Base-by-base conservation (phyloP, 2,797 vertebrate species). In the Acrocephalus scirpaceus region DNA sequence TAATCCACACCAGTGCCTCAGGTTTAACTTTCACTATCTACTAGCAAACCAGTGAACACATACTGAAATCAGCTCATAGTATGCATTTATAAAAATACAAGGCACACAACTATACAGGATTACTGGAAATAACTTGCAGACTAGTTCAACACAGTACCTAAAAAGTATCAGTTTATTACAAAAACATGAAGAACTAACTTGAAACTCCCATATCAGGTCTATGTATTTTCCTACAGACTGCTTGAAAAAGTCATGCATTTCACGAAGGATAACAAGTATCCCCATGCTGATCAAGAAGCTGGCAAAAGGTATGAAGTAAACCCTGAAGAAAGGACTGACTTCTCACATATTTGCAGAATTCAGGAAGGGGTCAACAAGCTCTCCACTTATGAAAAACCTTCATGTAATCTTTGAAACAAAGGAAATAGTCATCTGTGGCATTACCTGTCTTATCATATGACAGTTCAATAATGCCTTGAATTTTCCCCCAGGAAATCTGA, bases 1-100 rank as follows among this genome's bases (percentile, higher is more conserved):
- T 42, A 87, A 58, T 4, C 10, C 16, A 50, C 0, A 5, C 13
- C 64, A 83, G 26, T 0, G 0, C 29, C 34, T n/a, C 58, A 54
- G 26, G 32, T 73, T 90, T 76, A 80, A 56, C 32, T 26, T 25
- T 19, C 92, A 77, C 23, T 45, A 73, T 4, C 18, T 20, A 22
- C 30, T 3, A 67, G 34, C 22, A 78, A 54, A 56, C 13, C 26
- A 54, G 29, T 15, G 45, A 78, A 70, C 14, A 65, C 30, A 65
- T 13, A 53, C 26, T 36, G 23, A 51, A 80, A 72, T 34, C 50
- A 45, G 12, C 7, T 65, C 44, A 38, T 1, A 26, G 14, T 12
- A 83, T 2, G 7, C 3, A 51, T 3, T 27, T 56, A 72, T n/a
- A 72, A 83, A 82, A 92, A 38, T 17, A 30, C 20, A 67, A 51